These are phyloP conservation scores for Argyrosomus japonicus DNA, from an alignment of 2,113 vertebrate species.

Conservation along the genomic window DNA sequence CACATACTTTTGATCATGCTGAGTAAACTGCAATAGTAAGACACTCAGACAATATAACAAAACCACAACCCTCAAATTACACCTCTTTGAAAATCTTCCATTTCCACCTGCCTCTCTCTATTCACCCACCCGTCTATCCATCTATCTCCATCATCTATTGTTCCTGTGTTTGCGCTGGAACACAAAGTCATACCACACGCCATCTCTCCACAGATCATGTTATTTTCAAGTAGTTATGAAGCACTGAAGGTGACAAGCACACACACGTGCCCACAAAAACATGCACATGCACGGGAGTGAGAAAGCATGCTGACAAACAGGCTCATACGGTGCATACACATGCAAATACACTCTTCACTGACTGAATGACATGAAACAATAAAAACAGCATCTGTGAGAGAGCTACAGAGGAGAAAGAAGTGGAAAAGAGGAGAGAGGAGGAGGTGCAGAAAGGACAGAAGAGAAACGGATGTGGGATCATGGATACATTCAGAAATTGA, in stretches of 20 bases:
- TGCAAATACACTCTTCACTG: background rate
- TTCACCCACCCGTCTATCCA: background rate
- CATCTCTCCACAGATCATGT: slow-evolving; percentile 13
- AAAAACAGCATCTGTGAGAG: background rate
- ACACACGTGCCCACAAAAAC: background rate
- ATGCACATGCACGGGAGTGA: background rate
- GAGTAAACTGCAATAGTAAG: background rate
- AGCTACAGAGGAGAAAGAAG: background rate
- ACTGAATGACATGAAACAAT: slow-evolving; percentile 18
- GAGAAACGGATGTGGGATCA: background rate
- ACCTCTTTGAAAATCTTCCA: slow-evolving; percentile 13
- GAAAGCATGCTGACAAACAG: slow-evolving; percentile 27
- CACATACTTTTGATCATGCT: background rate
- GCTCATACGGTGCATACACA: slow-evolving; percentile 2
- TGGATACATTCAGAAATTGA: background rate
- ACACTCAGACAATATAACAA: background rate
- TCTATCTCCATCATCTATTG: slow-evolving; percentile 2
- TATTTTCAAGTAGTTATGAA: slow-evolving; percentile 43
- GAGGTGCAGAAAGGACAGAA: background rate
- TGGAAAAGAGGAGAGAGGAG: background rate
- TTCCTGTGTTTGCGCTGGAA: background rate
- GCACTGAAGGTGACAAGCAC: slow-evolving; percentile 20
- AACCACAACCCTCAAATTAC: slow-evolving; percentile 24
- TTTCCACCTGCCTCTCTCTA: slow-evolving; percentile 10
- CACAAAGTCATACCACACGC: background rate